These are phyloP conservation scores for Holacanthus passer DNA, from an alignment of 2,113 vertebrate species.

Conservation along the genomic window DNA sequence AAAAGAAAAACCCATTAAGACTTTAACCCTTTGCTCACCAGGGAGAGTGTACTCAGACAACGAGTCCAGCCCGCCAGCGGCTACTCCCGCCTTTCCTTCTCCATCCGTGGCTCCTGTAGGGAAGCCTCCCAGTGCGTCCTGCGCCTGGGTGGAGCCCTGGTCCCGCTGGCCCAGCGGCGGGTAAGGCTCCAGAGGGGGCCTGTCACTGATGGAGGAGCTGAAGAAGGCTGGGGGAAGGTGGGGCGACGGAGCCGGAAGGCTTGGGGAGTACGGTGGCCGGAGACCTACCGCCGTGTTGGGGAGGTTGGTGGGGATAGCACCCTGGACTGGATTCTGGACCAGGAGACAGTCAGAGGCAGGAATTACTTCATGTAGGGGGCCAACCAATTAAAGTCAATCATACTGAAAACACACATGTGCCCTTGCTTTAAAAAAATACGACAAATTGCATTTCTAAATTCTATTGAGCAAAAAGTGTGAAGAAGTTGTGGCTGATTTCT, in stretches of 20 bases:
- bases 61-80: conserved; percentile 79
- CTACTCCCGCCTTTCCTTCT: conserved; percentile 66
- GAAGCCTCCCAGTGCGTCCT: conserved; percentile 91
- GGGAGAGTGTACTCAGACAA: conserved; percentile 86
- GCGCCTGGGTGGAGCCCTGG: conserved; percentile 84
- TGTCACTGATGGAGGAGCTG: conserved; percentile 76
- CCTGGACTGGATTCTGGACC: conserved; percentile 88
- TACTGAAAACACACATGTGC: not conserved
- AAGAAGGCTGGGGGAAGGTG: conserved; percentile 88
- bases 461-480: not conserved
- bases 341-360: not conserved
- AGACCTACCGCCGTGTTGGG: conserved; percentile 90
- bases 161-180: conserved; percentile 82
- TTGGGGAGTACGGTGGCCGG: conserved; percentile 87
- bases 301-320: conserved; percentile 91
- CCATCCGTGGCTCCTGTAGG: conserved; percentile 75
- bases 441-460: not conserved
- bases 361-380: not conserved
- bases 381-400: not conserved
- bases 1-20: not conserved
- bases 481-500: not conserved
- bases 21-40: conserved; percentile 67
- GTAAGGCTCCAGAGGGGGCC: conserved; percentile 86
- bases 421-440: not conserved
- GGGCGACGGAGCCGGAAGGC: conserved; percentile 87